Conservation (phyloP, 2,113 vertebrate genomes). For the Tamias sibiricus region DNA sequence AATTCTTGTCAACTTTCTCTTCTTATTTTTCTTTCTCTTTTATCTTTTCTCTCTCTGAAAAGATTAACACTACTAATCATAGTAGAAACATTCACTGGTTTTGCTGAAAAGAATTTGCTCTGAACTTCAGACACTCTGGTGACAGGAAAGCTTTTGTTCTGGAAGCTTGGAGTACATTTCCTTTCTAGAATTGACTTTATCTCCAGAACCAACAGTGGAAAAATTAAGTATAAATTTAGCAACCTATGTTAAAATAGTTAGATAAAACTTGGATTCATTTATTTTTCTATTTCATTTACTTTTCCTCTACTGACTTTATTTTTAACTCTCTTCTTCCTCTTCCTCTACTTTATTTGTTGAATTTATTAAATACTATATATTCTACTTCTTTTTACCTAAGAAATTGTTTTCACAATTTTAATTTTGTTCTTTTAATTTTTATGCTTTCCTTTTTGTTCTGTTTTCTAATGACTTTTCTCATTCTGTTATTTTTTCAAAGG, state of each 20-base stretch:
- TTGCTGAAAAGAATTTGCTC: background rate
- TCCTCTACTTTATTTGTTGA: background rate
- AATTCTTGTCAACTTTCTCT: background rate
- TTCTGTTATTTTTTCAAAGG: background rate
- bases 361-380: background rate
- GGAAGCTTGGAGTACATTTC: background rate
- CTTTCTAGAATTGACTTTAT: constrained; percentile 17
- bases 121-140: background rate
- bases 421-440: constrained; percentile 29
- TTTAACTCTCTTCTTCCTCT: background rate
- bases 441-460: background rate
- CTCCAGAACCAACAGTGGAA: background rate
- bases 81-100: background rate
- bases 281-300: background rate
- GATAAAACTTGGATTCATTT: background rate
- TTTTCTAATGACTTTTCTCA: background rate
- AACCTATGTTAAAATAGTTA: background rate
- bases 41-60: background rate
- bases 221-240: background rate
- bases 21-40: background rate
- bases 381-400: background rate
- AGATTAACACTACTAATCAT: constrained; percentile 18
- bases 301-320: background rate
- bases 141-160: background rate
- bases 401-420: background rate